A percentile compares a stretch with the other conserved stretches of the same genome.
phyloP scores from a whole-genome alignment of 2,113 vertebrate genomes.

The Tursiops truncatus region DNA sequence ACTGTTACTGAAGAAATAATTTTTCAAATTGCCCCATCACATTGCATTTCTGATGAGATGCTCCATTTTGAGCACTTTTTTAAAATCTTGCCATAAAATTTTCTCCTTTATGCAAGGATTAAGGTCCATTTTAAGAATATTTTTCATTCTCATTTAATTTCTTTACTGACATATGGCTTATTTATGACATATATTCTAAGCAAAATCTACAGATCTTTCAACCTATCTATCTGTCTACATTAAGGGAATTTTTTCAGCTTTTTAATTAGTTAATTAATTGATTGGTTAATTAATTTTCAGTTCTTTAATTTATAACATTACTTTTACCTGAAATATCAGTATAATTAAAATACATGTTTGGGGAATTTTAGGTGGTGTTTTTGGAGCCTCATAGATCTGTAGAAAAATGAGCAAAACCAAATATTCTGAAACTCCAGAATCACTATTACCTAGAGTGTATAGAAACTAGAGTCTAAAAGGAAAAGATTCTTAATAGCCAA shows the following conservation, averaged over 20 bases:
- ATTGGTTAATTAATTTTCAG: not conserved
- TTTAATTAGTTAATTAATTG: not conserved
- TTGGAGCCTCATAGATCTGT: conserved; percentile 34
- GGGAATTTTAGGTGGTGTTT: conserved; percentile 49
- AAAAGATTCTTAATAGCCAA: conserved; percentile 56
- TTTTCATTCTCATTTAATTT: conserved; percentile 77
- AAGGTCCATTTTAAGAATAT: conserved; percentile 60
- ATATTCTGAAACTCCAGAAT: conserved; percentile 2
- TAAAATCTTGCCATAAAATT: conserved; percentile 40
- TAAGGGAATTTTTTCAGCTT: conserved; percentile 1
- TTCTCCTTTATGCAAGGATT: conserved; percentile 51
- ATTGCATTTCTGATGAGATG: not conserved
- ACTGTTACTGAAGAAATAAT: not conserved
- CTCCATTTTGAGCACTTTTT: not conserved
- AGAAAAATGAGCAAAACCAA: conserved; percentile 45
- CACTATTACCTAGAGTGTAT: not conserved
- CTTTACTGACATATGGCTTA: conserved; percentile 69
- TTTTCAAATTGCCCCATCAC: not conserved
- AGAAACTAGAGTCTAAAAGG: conserved; percentile 47
- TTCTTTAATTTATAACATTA: conserved; percentile 14
- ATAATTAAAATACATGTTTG: not conserved
- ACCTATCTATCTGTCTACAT: not conserved
- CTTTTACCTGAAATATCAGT: not conserved
- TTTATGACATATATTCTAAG: not conserved
- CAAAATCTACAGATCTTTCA: not conserved